Evolutionary conservation across 1,140 invertebrate species (phyloP), one percentile per base, ranked within the genome.

Genomic region (Tigriopus japonicus): DNA sequence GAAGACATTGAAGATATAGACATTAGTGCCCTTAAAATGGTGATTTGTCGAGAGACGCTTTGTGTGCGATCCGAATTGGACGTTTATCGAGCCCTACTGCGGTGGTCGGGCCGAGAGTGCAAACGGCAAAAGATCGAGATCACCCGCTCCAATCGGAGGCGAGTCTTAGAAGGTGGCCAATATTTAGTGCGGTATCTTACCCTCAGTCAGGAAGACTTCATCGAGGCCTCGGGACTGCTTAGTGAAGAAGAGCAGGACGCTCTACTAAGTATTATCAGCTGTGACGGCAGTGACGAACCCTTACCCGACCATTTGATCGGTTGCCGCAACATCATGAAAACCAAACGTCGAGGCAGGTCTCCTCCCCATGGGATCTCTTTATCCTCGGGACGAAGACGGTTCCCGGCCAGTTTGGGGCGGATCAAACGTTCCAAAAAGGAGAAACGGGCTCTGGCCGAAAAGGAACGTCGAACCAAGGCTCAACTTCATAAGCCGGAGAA

Each of bases 71-170:
- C 15, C 2, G 81, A 83, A 66, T 70, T 73, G 1, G 66, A 75
- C 1, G 67, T 82, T 3, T 80, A 79, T 42, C 68, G 71, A 13
- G 80, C 81, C 5, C 64, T 84, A 42, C 74, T 77, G 19, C 74
- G 79, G 58, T 85, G 83, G 82, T 76, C 78, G 7, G 78, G 75
- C 19, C 77, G 80, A 6, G 77, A 80, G 55, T 85, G 82, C 65
- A 78, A 79, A 60, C 72, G 80, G 51, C 71, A 72, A 24, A 78
- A 81, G 28, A 65, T 79, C 28, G 80, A 82, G 61, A 68, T 83
- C 21, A 79, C 76, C 2, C 65, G 76, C 1, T 68, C 67, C 9
- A 83, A 82, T 65, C 78, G 78, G 52, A 72, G 82, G 7, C 67
- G 71, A n/a, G 75, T 81, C 3, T 69, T 85, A 0, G 68, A 70